Percentiles rank a stretch among this genome's conserved stretches.
Evolutionary conservation across 2,113 vertebrate genomes (phyloP).

Genomic region (Silurus glanis): DNA sequence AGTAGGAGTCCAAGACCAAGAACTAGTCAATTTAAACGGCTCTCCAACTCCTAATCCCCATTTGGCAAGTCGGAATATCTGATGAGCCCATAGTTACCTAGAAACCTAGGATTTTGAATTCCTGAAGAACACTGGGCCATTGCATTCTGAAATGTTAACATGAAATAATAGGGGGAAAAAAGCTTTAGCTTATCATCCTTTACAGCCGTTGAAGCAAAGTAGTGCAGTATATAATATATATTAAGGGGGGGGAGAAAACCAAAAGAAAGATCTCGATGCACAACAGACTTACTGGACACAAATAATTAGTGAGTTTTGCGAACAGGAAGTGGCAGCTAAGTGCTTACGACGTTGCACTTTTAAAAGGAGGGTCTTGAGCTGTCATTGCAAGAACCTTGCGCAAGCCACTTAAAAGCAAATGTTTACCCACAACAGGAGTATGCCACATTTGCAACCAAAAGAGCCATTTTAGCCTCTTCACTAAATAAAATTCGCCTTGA

Average conservation of each 20-base stretch:
- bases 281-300: neutral
- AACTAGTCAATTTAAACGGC: neutral
- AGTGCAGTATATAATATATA: slow-evolving; percentile 36
- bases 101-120: neutral
- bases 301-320: neutral
- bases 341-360: too few relatives aligned
- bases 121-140: neutral
- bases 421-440: too few relatives aligned
- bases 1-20: neutral
- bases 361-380: too few relatives aligned
- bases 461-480: too few relatives aligned
- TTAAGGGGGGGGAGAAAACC: neutral
- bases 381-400: too few relatives aligned
- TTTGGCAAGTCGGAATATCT: neutral
- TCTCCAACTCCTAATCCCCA: neutral
- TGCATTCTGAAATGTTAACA: neutral
- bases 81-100: neutral
- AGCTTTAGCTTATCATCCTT: slow-evolving; percentile 24
- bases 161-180: slow-evolving; percentile 16
- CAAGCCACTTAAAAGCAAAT: too few relatives aligned
- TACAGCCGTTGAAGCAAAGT: slow-evolving; percentile 15
- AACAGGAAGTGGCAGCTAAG: neutral
- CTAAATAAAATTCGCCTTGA: too few relatives aligned
- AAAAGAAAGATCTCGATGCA: neutral
- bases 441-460: too few relatives aligned